Evolutionary conservation across 2,797 vertebrate species (phyloP).

Genomic region (Trachops cirrhosus): DNA sequence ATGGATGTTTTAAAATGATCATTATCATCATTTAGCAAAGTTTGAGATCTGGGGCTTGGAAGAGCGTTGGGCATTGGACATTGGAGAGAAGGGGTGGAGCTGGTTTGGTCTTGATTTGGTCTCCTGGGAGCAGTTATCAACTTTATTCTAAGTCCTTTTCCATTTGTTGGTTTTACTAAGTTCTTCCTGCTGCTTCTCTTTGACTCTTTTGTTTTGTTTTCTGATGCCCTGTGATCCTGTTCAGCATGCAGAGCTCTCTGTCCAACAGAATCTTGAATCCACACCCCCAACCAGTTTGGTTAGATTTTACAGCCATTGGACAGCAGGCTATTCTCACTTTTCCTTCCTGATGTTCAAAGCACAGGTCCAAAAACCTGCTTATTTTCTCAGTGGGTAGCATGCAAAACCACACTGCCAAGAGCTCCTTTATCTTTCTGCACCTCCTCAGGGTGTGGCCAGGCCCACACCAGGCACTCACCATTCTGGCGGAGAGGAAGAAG

Average conservation of each 20-base stretch:
- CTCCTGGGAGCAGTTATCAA: slow-evolving; percentile 90
- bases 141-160: slow-evolving; percentile 92
- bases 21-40: neutral
- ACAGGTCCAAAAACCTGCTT: slow-evolving; percentile 91
- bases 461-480: slow-evolving; percentile 80
- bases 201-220: slow-evolving; percentile 87
- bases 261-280: slow-evolving; percentile 88
- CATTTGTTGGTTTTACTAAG: slow-evolving; percentile 90
- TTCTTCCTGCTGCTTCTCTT: slow-evolving; percentile 91
- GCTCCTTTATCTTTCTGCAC: neutral
- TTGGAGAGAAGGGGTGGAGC: neutral
- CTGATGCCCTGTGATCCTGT: slow-evolving; percentile 87
- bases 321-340: slow-evolving; percentile 79
- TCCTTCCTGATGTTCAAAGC: slow-evolving; percentile 82
- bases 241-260: slow-evolving; percentile 92
- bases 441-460: rapidly evolving
- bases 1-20: neutral
- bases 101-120: slow-evolving; percentile 75
- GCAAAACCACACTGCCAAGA: slow-evolving; percentile 81
- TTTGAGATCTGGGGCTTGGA: neutral
- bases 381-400: slow-evolving; percentile 89
- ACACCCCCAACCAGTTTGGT: slow-evolving; percentile 87
- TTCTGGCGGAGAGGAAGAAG: slow-evolving; percentile 89
- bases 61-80: too few relatives aligned
- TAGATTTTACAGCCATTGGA: slow-evolving; percentile 90